These are phyloP conservation scores for Aporrectodea caliginosa DNA, from an alignment of 1,140 invertebrate species.

Conservation along the genomic window DNA sequence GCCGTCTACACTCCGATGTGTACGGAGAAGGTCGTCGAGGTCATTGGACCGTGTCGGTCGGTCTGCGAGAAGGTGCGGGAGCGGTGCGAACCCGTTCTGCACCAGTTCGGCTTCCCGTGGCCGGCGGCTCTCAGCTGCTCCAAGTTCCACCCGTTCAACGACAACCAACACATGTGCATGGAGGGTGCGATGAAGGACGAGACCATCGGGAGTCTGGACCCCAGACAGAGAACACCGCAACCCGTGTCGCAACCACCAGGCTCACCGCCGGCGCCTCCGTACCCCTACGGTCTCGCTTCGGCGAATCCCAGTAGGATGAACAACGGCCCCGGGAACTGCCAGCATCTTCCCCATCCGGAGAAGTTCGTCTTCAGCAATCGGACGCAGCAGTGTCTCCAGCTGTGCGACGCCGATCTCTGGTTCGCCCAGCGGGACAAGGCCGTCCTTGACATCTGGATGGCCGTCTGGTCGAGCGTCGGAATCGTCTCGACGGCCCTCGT, in stretches of 20 bases:
- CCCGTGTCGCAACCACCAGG: too few relatives aligned
- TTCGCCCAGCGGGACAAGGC: slow-evolving; percentile 74
- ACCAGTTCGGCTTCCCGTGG: slow-evolving; percentile 88
- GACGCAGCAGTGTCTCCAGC: slow-evolving; percentile 71
- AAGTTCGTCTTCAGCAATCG: slow-evolving; percentile 70
- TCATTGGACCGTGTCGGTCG: slow-evolving; percentile 86
- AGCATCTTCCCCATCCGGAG: slow-evolving; percentile 46
- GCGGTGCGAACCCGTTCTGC: slow-evolving; percentile 78
- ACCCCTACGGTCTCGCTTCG: too few relatives aligned
- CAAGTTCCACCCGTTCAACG: slow-evolving; percentile 78
- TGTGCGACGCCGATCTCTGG: slow-evolving; percentile 70
- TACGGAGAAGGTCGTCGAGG: slow-evolving; percentile 83
- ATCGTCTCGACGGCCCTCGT: slow-evolving; percentile 54
- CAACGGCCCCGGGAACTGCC: too few relatives aligned
- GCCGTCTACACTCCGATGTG: slow-evolving; percentile 94
- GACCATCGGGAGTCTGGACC: slow-evolving; percentile 11
- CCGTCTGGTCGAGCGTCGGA: slow-evolving; percentile 53
- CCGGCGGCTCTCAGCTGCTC: slow-evolving; percentile 82
- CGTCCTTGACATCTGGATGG: slow-evolving; percentile 58
- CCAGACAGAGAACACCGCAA: background rate
- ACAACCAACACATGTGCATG: slow-evolving; percentile 88
- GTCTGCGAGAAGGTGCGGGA: slow-evolving; percentile 78
- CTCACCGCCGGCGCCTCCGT: too few relatives aligned
- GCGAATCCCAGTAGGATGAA: too few relatives aligned
- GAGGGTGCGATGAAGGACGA: slow-evolving; percentile 66